phyloP scores from a whole-genome alignment of 2,797 vertebrate genomes.

The Sphaeramia orbicularis region DNA sequence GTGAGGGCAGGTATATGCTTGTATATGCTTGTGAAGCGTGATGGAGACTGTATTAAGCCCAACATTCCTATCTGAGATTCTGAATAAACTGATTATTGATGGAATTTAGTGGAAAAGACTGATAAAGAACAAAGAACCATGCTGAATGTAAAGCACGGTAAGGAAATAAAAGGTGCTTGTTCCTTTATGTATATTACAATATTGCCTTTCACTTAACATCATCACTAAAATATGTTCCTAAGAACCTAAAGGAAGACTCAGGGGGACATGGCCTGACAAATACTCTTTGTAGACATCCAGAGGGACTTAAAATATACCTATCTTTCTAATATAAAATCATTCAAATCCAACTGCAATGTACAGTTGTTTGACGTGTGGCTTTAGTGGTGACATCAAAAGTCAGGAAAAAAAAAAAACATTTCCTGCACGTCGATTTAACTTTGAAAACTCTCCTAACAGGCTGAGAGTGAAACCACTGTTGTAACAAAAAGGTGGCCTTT shows the following conservation, averaged over 20 bases:
- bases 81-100: not conserved
- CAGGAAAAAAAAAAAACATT: too few species aligned
- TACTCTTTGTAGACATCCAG: not conserved
- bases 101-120: not conserved
- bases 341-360: not conserved
- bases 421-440: too few species aligned
- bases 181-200: constrained; percentile 2
- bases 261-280: too few species aligned
- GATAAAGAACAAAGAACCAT: not conserved
- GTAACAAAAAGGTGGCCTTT: not conserved
- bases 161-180: not conserved
- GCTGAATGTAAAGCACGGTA: not conserved
- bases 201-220: not conserved
- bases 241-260: not conserved
- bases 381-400: too few species aligned
- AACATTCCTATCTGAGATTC: not conserved
- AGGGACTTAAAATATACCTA: not conserved
- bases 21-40: not conserved
- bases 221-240: not conserved
- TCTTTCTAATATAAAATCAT: not conserved
- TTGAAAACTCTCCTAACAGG: not conserved
- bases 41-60: not conserved
- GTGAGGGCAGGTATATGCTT: constrained; percentile 3
- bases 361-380: too few species aligned
- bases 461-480: constrained; percentile 10